Evolutionary conservation across 1,140 invertebrate genomes (phyloP).

Genomic region (Stegodyphus dumicola): DNA sequence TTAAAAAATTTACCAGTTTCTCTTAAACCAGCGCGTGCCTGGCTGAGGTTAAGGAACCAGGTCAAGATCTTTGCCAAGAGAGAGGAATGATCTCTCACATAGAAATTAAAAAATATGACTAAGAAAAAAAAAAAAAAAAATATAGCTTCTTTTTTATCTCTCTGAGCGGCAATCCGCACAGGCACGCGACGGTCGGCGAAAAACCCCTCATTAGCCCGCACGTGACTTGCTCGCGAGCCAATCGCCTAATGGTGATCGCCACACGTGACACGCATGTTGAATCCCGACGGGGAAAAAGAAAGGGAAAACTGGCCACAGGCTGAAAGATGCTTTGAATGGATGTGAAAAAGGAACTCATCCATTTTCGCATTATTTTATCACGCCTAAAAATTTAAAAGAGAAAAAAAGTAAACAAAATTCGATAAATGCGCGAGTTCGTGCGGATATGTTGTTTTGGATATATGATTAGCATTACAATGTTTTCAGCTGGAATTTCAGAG

Average conservation of each 20-base stretch:
- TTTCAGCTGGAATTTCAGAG: too few species aligned
- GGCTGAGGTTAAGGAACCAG: constrained; percentile 29
- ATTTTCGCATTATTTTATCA: too few species aligned
- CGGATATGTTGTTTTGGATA: too few species aligned
- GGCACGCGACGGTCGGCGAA: constrained; percentile 28
- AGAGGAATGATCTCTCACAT: constrained; percentile 9
- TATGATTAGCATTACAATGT: too few species aligned
- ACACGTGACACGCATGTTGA: constrained; percentile 40
- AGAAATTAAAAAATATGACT: neutral
- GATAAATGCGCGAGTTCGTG: neutral
- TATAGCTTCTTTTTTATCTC: neutral
- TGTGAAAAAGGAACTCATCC: too few species aligned
- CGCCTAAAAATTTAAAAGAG: too few species aligned
- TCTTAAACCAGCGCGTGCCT: neutral
- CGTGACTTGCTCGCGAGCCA: constrained; percentile 55
- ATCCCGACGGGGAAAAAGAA: neutral
- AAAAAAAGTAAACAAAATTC: neutral
- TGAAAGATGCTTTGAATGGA: too few species aligned
- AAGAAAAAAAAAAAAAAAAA: neutral
- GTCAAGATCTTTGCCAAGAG: constrained; percentile 22
- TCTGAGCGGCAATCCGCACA: neutral
- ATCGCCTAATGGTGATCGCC: constrained; percentile 50
- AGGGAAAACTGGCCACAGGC: neutral
- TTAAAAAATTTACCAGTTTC: too few species aligned
- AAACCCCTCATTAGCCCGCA: constrained; percentile 54